Base-by-base conservation (phyloP, 2,888 invertebrate genomes). In the Noctua pronuba region DNA sequence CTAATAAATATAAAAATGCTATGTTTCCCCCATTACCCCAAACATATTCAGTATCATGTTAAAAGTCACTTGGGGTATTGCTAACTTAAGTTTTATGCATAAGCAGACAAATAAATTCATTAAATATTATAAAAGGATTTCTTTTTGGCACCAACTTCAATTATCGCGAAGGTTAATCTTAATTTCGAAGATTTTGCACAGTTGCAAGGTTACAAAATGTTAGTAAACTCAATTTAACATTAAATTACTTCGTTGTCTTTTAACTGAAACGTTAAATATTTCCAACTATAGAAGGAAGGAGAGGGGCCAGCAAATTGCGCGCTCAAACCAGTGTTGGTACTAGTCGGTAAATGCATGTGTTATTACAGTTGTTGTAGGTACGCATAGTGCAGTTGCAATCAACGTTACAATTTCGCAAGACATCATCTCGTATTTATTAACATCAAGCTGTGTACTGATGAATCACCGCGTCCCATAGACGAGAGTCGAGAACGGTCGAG, bases 401-500 rank as follows among this genome's bases (percentile, higher is more conserved):
- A 90, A 84, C 82, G 76, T 80, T 87, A 88, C 85, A 84, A 86
- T 92, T 90, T 89, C 85, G 80, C 87, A 90, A 90, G 80, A 86
- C 84, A 88, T 90, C 79, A 89, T 91, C 88, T 90, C 76, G 79
- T 89, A 84, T 90, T 83, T 86, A 88, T 85, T 88, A 86, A 77
- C 73, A 75, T 84, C 75, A 78, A 82, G 74, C 83, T 83, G 83
- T 86, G 80, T 87, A 80, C 85, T 85, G 84, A 87, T 90, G 92
- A 92, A 87, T 91, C 91, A 91, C 83, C 78, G 85, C 83, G 86
- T 84, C 84, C 86, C 80, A 85, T 85, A 89, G 89, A 86, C 79
- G 82, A 88, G 86, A 68, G 82, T 72, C 70, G 86, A 83, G 90
- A 85, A 86, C 85, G 80, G 86, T 85, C 87, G 86, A 89, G 88